Base-by-base conservation (phyloP, 2,888 invertebrate genomes). In the Camptogramma bilineatum region DNA sequence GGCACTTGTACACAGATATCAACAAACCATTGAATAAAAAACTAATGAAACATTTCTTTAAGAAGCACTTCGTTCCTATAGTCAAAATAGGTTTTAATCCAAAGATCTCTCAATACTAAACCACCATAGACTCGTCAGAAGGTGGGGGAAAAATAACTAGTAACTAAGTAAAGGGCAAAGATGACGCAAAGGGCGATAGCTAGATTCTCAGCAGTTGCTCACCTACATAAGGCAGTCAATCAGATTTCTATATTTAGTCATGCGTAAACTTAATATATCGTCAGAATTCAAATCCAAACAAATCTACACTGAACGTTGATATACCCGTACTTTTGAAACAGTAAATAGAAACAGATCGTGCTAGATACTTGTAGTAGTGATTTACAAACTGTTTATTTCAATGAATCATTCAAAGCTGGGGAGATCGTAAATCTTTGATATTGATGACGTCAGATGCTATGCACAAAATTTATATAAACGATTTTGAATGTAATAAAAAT, bases 171-270 rank as follows among this genome's bases (percentile, higher is more conserved):
- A 44, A 58, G 24, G 51, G 28, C n/a, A 51, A 51, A 42, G 19
- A 58, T 31, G 51, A 44, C 42, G 52, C n/a, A 39, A 42, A 51
- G 34, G 34, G 34, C 34, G 34, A 42, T 44, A 48, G 31, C 48
- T 47, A 34, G 7, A n/a, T 17, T 18, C 39, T 4, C 18, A 42
- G 19, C 42, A 54, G 60, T 42, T 53, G 61, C 44, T 61, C 42
- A 50, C 60, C 60, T 53, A 48, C 53, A 50, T 17, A 47, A 19
- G 39, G 34, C 55, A 34, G 51, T 52, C 62, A 62, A 56, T 62
- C 52, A 56, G 51, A 55, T 51, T 50, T 52, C 56, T 54, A 53
- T 54, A 61, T 61, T 55, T 61, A 54, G 61, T 54, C 61, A 50
- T 54, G 56, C 48, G n/a, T 48, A 13, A 52, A 53, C 39, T 19